Evolutionary conservation across 37 sponge, comb jelly and placozoan species (phyloP), one percentile per base, ranked within the genome.

Genomic region (Tethya wilhelma): DNA sequence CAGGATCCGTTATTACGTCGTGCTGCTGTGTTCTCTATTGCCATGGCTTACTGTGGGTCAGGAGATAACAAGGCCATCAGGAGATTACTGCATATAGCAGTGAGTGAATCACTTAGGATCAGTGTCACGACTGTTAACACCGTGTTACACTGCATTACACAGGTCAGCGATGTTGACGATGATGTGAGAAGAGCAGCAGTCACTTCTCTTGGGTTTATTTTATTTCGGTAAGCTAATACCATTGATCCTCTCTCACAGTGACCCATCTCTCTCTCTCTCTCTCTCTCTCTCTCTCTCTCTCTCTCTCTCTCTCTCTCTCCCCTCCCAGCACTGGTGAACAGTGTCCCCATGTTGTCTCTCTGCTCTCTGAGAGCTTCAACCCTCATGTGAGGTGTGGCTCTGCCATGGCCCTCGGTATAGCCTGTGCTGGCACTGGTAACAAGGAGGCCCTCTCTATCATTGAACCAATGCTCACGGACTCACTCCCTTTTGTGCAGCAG

Each of bases 11-110:
- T 94, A 8, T 80, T 98, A 19, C 63, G 99, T 5, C 55, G 97
- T 42, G 76, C 90, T 46, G 99, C 95, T 2, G 89, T 94, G 72
- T 96, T 94, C 77, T 86, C 89, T n/a, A 84, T 96, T 37, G 99
- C 89, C 38, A 98, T 93, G 92, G 92, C 99, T 9, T 98, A 98
- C 87, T 94, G 95, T 78, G 99, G 99, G 44, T 89, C 93, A n/a
- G 96, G 95, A 19, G 79, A 89, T 45, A 96, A 91, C 80, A 84
- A 81, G 46, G 99, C 96, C n/a, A 86, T 98, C 55, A 73, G 89
- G 39, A 87, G 67, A 44, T 93, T 98, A 9, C 90, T 98, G 2
- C 96, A 96, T 59, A 84, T 91, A 58, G 99, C 96, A 28, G 99
- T 98, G 64, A 79, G 91, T 74, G 9, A 20, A 32, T 44, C 7